These are phyloP conservation scores for Epirrhoe tristata DNA, from an alignment of 2,888 invertebrate genomes.

Conservation along the genomic window DNA sequence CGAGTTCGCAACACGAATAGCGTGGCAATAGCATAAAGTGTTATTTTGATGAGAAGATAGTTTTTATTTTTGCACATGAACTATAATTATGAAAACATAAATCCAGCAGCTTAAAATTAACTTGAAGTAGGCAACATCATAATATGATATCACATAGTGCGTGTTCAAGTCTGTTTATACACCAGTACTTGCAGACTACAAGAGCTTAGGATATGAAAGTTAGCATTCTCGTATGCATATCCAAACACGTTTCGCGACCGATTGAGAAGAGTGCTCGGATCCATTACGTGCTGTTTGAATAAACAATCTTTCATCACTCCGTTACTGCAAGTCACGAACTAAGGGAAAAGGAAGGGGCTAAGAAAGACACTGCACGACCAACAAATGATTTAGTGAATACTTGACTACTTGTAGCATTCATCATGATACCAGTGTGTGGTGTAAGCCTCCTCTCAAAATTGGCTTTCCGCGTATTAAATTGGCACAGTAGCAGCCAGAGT, in stretches of 20 bases:
- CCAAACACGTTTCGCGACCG: constrained; percentile 77
- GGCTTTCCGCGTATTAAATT: too few species aligned
- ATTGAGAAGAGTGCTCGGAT: constrained; percentile 77
- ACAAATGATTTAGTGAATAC: too few species aligned
- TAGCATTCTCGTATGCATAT: constrained; percentile 63
- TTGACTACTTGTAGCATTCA: too few species aligned
- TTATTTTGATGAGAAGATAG: too few species aligned
- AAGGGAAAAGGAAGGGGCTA: background rate
- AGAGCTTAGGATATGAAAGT: constrained; percentile 73
- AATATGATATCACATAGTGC: constrained; percentile 35
- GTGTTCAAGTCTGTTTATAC: constrained; percentile 47
- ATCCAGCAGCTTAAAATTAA: constrained; percentile 17
- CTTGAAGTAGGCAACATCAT: constrained; percentile 41
- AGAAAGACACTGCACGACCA: background rate
- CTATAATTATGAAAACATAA: constrained; percentile 21
- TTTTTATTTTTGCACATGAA: too few species aligned
- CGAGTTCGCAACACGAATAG: too few species aligned
- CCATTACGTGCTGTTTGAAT: constrained; percentile 74
- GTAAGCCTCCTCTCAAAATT: too few species aligned
- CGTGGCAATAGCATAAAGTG: too few species aligned
- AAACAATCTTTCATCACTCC: constrained; percentile 62
- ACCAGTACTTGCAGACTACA: constrained; percentile 54
- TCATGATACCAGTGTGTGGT: too few species aligned
- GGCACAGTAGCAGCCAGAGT: too few species aligned
- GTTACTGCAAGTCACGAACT: constrained; percentile 53